phyloP scores from a whole-genome alignment of 2,113 vertebrate genomes.

The Corynorhinus townsendii region DNA sequence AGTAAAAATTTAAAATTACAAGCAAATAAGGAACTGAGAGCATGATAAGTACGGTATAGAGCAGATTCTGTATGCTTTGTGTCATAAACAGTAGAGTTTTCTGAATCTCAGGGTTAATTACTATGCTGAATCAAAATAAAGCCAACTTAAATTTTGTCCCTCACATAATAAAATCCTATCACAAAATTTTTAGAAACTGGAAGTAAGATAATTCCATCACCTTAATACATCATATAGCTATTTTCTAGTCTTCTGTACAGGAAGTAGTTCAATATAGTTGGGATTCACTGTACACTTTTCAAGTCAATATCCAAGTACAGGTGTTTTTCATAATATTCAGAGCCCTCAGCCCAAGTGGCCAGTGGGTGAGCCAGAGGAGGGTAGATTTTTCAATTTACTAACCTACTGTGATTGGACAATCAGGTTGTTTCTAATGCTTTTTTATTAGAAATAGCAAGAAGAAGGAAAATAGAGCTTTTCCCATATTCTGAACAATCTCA shows the following conservation, averaged over 20 bases:
- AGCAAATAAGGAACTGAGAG: neutral
- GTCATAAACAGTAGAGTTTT: neutral
- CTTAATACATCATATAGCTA: neutral
- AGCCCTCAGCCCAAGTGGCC: neutral
- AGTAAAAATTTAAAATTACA: neutral
- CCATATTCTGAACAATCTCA: neutral
- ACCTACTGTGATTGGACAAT: neutral
- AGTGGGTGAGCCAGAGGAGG: neutral
- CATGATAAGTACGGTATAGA: neutral
- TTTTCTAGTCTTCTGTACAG: neutral
- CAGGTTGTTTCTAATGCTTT: neutral
- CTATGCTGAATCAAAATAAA: slow-evolving; percentile 1
- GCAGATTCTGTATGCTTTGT: neutral
- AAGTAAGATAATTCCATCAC: neutral
- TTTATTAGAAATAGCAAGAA: slow-evolving; percentile 13
- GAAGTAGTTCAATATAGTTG: slow-evolving; percentile 23
- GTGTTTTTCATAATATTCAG: neutral
- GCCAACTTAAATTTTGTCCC: neutral
- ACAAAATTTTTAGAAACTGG: neutral
- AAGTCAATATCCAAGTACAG: neutral
- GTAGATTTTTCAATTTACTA: neutral
- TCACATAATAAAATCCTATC: neutral
- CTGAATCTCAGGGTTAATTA: neutral
- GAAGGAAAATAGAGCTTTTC: neutral
- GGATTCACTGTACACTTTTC: neutral